Evolutionary conservation across 2,888 invertebrate species (phyloP), one percentile per base, ranked within the genome.

Genomic region (Neoascia interrupta): DNA sequence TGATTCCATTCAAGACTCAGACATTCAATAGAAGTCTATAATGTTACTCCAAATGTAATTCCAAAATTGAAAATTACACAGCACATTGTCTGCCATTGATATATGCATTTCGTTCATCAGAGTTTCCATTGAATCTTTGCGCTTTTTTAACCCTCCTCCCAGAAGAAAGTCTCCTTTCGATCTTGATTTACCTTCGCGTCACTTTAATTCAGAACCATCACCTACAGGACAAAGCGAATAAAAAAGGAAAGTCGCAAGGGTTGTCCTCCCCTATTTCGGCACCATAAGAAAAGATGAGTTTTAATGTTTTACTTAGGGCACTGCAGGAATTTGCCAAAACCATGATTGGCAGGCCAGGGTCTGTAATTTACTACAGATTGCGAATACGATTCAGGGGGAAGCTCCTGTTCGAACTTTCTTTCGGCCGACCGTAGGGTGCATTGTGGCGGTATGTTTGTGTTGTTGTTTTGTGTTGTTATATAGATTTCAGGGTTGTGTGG

Each of bases 401-500:
- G 47, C 23, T 34, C 39, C 34, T n/a, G 15, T 19, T 6, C 8
- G n/a, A 56, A 64, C 34, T 26, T 41, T 49, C 41, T 43, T 45
- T 49, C 37, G 16, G 23, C 47, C 45, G n/a, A 51, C 47, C 58
- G 39, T 53, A 61, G 28, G 45, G 58, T 64, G 53, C 53, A 60
- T 58, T 72, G 72, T 72, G 60, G 39, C 41, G 72, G 76, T 60
- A 76, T 76, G 76, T 76, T 76, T 76, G 64, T 72, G 64, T 76
- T 76, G 60, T 66, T 76, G 76, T 76, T 76, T 72, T 54, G 13
- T 76, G 76, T 76, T 72, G 72, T 72, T 76, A 60, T 76, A 76
- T 76, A 64, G n/a, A 72, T 76, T 76, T 72, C 76, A 66, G 1
- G 56, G 39, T 19, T 19, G 19, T 37, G 36, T 21, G 11, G 34